These are phyloP conservation scores for Microctonus brassicae DNA, from an alignment of 2,888 invertebrate species.

Conservation along the genomic window DNA sequence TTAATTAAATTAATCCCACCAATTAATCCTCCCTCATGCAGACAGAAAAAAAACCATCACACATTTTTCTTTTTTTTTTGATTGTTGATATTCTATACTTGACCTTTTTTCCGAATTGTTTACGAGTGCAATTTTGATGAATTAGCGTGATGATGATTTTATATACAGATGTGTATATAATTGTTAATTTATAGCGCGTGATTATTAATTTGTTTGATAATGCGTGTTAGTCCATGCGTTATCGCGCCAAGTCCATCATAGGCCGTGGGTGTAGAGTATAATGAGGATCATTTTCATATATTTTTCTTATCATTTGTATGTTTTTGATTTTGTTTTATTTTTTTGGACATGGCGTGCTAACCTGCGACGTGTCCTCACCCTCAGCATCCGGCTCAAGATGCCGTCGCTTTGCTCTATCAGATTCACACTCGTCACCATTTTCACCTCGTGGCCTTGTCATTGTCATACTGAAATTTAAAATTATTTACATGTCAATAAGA, in stretches of 20 bases:
- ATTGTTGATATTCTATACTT: constrained; percentile 60
- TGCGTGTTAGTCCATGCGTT: constrained; percentile 19
- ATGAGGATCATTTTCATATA: not conserved
- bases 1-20: not conserved
- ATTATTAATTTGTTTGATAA: constrained; percentile 4
- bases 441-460: constrained; percentile 61
- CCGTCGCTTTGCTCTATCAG: constrained; percentile 64
- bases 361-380: constrained; percentile 68
- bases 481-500: not conserved
- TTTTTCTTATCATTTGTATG: not conserved
- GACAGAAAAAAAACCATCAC: constrained; percentile 11
- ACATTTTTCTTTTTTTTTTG: constrained; percentile 17
- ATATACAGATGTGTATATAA: not conserved
- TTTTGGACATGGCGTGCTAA: constrained; percentile 63
- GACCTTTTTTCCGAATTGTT: constrained; percentile 61
- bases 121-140: constrained; percentile 42
- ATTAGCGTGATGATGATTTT: constrained; percentile 48
- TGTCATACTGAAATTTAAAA: constrained; percentile 56
- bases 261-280: constrained; percentile 15
- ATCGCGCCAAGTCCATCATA: constrained; percentile 23
- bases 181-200: constrained; percentile 40
- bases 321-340: constrained; percentile 48
- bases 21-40: not conserved
- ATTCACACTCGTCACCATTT: constrained; percentile 62
- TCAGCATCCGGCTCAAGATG: constrained; percentile 66